Evolutionary conservation across 2,113 vertebrate species (phyloP), one percentile per base, ranked within the genome.

Genomic region (Indicator indicator): DNA sequence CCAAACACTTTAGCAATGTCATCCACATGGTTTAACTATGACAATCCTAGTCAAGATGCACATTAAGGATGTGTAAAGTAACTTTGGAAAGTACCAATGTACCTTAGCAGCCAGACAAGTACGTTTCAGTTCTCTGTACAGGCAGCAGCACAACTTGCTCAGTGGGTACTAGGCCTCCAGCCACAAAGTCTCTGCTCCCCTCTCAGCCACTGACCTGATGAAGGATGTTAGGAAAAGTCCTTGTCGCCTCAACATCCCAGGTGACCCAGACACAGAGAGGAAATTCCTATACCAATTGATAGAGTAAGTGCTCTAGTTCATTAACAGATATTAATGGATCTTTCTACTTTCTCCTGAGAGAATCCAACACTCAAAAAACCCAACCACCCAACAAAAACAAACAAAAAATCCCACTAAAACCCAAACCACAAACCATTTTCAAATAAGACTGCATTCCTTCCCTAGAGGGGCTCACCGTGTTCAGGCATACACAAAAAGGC

Each of bases 401-500:
- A 24, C 50, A 52, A 52, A 48, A 50, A 50, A 23, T 23, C 12
- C 50, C 12, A 24, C 12, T 23, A 52, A 52, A 52, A 52, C 58
- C 36, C 54, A 85, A 75, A 88, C 3, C 48, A 32, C 59, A 89
- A 79, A 89, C 38, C 19, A 54, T 64, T 88, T 85, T 88, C 90
- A 86, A 67, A 20, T 36, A 77, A 6, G 23, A 77, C 16, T 38
- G 23, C 15, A 28, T 80, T 77, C 65, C 72, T 72, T 86, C 73
- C 86, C 72, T 73, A 81, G 72, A 73, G 90, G 83, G 90, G 83
- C 80, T 93, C 83, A 60, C 56, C 92, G 71, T 4, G 0, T 92
- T 88, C 75, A 85, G 79, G 24, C 63, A 40, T 12, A 87, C 58
- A 90, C 65, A 60, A 33, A 96, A 96, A 86, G 65, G 32, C 42